phyloP scores from a whole-genome alignment of 2,113 vertebrate genomes.

The Carlito syrichta region DNA sequence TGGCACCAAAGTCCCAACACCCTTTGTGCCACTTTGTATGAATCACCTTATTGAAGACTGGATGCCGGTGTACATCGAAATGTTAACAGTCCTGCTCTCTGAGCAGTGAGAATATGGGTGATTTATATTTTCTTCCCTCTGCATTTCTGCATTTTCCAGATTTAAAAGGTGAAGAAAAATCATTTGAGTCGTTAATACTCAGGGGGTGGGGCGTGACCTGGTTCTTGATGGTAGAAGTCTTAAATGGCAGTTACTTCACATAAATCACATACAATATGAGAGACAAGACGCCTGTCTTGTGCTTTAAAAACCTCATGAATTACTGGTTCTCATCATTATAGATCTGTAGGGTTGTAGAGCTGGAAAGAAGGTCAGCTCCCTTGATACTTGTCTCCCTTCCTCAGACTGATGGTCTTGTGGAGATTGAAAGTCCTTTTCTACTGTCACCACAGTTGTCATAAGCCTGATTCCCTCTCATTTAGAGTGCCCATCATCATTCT shows the following conservation, averaged over 20 bases:
- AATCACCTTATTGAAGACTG: too few species aligned
- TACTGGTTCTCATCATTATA: not conserved
- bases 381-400: not conserved
- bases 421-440: not conserved
- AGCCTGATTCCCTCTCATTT: slow-evolving; percentile 54
- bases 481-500: slow-evolving; percentile 93
- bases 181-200: not conserved
- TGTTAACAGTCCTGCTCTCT: not conserved
- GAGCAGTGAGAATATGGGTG: not conserved
- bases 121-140: not conserved
- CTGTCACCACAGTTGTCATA: not conserved
- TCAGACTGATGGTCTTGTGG: not conserved
- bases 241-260: not conserved
- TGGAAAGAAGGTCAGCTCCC: not conserved
- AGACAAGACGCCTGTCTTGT: not conserved
- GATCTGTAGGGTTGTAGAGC: not conserved
- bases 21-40: not conserved
- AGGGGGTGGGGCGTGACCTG: not conserved
- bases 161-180: not conserved
- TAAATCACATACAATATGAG: not conserved
- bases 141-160: not conserved
- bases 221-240: not conserved
- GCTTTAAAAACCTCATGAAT: not conserved
- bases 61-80: not conserved
- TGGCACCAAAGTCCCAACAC: not conserved